These are phyloP conservation scores for Xestia sexstrigata DNA, from an alignment of 2,888 invertebrate genomes.

Conservation along the genomic window DNA sequence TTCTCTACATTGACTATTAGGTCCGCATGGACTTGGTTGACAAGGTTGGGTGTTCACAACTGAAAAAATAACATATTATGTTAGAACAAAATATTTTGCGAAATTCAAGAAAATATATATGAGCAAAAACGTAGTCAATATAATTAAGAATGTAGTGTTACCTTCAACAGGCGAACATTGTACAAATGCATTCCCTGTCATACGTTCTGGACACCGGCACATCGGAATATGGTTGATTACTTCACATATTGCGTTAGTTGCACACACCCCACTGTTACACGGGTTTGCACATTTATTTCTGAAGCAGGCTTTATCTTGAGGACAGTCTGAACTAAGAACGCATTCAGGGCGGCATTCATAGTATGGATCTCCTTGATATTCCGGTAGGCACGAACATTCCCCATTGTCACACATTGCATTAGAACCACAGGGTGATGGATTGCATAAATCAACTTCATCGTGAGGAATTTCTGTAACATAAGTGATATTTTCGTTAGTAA, in stretches of 20 bases:
- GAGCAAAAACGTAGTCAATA: background rate
- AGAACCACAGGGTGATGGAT: constrained; percentile 92
- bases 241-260: constrained; percentile 93
- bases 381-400: constrained; percentile 91
- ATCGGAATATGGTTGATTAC: constrained; percentile 94
- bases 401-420: constrained; percentile 91
- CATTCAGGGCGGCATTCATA: constrained; percentile 93
- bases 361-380: constrained; percentile 92
- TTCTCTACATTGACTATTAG: constrained; percentile 94
- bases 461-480: constrained; percentile 75
- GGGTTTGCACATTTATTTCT: constrained; percentile 93
- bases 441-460: constrained; percentile 89
- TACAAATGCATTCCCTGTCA: constrained; percentile 93
- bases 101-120: background rate
- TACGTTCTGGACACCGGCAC: constrained; percentile 92
- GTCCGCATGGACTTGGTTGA: constrained; percentile 93
- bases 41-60: constrained; percentile 81
- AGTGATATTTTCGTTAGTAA: constrained; percentile 13
- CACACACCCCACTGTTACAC: constrained; percentile 93
- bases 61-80: constrained; percentile 69
- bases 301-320: constrained; percentile 92
- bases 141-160: constrained; percentile 62
- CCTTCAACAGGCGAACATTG: constrained; percentile 89
- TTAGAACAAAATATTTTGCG: background rate
- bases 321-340: constrained; percentile 92